Base-by-base conservation (phyloP, 1,140 invertebrate species). In the Hydropsyche tenuis region DNA sequence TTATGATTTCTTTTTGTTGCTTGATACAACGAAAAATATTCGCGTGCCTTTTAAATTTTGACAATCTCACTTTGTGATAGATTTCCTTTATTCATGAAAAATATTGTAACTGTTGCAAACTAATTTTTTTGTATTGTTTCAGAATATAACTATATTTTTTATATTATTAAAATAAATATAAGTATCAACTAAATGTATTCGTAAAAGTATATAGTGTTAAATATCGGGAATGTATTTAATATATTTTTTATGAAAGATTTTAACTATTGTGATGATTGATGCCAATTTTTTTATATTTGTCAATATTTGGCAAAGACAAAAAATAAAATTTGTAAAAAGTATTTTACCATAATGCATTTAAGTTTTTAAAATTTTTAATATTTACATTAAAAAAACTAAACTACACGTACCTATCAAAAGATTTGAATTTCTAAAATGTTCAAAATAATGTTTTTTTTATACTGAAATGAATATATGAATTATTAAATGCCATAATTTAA, bases 191-290 rank as follows among this genome's bases (percentile, higher is more conserved):
- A 9, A 37, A 37, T 3, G 3, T 37, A 37, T 37, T 4, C 9
- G 30, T 37, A 4, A 37, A 4, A 3, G 30, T 3, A 37, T 37
- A 9, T 37, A 37, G 9, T 37, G 9, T 37, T 4, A 37, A 37
- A 4, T 37, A 9, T 37, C 3, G 30, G 80, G 78, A 79, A 78
- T 76, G 81, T 78, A 81, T 78, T 81, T 80, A 78, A 78, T 80
- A 76, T 77, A 73, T 78, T 78, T 62, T 73, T 78, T 78, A 70
- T 64, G 18, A 46, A 43, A 42, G 25, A 20, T 74, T 71, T 62
- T 66, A 75, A 73, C 73, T 80, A 80, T 80, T 84, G 82, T 84
- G 82, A 84, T 83, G 82, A 82, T 73, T 77, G 79, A 53, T 18
- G 16, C 48, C 48, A 53, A 82, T 83, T 77, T 79, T 75, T 78